Conservation (phyloP, 2,888 invertebrate species). For the Drosophila formosana region DNA sequence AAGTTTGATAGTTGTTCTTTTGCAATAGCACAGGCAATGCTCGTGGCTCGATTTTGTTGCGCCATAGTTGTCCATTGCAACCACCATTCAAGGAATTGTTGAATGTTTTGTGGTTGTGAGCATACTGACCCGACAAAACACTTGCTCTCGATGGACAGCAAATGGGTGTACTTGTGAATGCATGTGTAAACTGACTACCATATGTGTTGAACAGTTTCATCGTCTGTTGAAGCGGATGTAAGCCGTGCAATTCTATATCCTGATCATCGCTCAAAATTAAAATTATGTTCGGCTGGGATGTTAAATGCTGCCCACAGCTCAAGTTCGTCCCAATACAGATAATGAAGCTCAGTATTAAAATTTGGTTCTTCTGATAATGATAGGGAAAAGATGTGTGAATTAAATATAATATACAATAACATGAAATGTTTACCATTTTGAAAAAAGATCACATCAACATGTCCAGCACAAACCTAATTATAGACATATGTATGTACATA, state of each 20-base stretch:
- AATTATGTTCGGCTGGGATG: slow-evolving; percentile 35
- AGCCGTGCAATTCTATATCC: slow-evolving; percentile 91
- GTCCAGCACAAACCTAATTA: not conserved
- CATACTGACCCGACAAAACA: slow-evolving; percentile 92
- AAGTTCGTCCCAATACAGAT: not conserved
- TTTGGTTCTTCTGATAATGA: not conserved
- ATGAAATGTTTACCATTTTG: not conserved
- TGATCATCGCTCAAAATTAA: slow-evolving; percentile 92
- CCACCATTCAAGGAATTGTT: slow-evolving; percentile 93
- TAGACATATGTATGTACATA: too few species aligned
- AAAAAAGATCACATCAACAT: not conserved
- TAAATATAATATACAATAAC: not conserved
- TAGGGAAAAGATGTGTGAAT: not conserved
- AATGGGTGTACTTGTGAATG: slow-evolving; percentile 93
- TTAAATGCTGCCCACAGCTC: not conserved
- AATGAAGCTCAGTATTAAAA: not conserved
- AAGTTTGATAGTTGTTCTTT: slow-evolving; percentile 90
- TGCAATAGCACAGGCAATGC: slow-evolving; percentile 90
- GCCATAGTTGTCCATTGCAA: slow-evolving; percentile 91
- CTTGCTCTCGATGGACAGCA: slow-evolving; percentile 97
- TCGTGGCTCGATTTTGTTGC: slow-evolving; percentile 87
- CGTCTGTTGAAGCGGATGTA: slow-evolving; percentile 90
- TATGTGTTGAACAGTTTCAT: slow-evolving; percentile 87
- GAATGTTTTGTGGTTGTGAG: slow-evolving; percentile 91
- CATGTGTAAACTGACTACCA: slow-evolving; percentile 90